phyloP scores from a whole-genome alignment of 2,113 vertebrate species.

The Vireo altiloquus region DNA sequence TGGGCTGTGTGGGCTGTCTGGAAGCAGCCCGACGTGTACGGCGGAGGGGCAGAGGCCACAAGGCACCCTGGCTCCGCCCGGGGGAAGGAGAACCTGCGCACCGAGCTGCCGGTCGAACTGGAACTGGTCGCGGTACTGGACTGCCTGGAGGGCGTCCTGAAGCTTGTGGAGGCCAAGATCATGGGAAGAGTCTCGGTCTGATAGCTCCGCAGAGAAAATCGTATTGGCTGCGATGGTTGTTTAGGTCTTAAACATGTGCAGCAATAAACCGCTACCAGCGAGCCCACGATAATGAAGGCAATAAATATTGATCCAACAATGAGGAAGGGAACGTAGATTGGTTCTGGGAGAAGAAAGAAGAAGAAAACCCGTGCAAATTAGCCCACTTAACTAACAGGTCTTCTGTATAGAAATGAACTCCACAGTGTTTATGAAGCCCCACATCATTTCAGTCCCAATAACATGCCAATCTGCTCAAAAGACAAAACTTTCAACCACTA shows the following conservation, averaged over 20 bases:
- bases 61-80: slow-evolving; percentile 78
- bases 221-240: slow-evolving; percentile 87
- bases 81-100: slow-evolving; percentile 85
- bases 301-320: slow-evolving; percentile 97
- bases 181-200: slow-evolving; percentile 97
- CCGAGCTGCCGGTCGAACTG: slow-evolving; percentile 84
- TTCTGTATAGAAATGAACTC: not conserved
- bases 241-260: slow-evolving; percentile 96
- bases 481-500: not conserved
- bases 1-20: slow-evolving; percentile 71
- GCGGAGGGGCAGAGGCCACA: slow-evolving; percentile 80
- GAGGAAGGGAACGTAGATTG: slow-evolving; percentile 94
- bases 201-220: slow-evolving; percentile 90
- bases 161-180: slow-evolving; percentile 85
- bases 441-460: not conserved
- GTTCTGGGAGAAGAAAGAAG: slow-evolving; percentile 72
- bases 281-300: slow-evolving; percentile 92
- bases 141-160: slow-evolving; percentile 88
- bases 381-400: not conserved
- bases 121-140: slow-evolving; percentile 93
- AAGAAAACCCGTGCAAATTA: not conserved
- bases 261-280: slow-evolving; percentile 92
- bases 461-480: not conserved
- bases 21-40: slow-evolving; percentile 78
- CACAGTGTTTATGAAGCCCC: not conserved